Base-by-base conservation (phyloP, 2,888 invertebrate species). In the Melipona bicolor region DNA sequence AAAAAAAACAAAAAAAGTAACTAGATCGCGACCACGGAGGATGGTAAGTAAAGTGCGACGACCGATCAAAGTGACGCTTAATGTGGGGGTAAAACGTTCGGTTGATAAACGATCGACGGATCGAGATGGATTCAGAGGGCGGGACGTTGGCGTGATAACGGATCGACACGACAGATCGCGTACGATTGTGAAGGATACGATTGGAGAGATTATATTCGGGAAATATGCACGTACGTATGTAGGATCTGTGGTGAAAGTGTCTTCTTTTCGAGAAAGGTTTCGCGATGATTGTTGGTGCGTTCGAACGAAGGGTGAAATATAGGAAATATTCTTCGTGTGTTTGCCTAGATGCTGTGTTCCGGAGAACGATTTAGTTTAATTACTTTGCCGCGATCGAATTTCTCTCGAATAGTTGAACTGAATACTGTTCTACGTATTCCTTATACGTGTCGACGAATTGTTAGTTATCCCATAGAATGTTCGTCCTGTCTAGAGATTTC, bases 1-100 rank as follows among this genome's bases (percentile, higher is more conserved):
- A 76, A 83, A 83, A 69, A 68, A 32, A 32, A 32, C 3, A 36
- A 43, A 43, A 43, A 43, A 43, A 43, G 9, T 43, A 43, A 43
- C 43, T 43, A 77, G 83, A 84, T 71, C 83, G 83, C 71, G 77
- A 72, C 49, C 24, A 75, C 68, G 59, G 75, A 68, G 50, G 21
- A 89, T 90, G 89, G 88, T 88, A 89, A 90, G 89, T 90, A 90
- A 67, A 85, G 85, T 80, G 84, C 68, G 13, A n/a, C 68, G 62
- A 17, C 24, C 49, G 21, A 43, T 19, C 52, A 69, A 43, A 82
- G 87, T 79, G 78, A 74, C 27, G 67, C 19, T 43, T n/a, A 36
- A 72, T 21, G 59, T 32, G 56, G 52, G 27, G 21, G 27, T 27
- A 27, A 27, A 27, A 27, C 27, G 27, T 27, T 27, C 27, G 27